A percentile compares a stretch with the other conserved stretches of the same genome.
Evolutionary conservation across 1,140 invertebrate genomes (phyloP).

Genomic region (Trachymyrmex cornetzi): DNA sequence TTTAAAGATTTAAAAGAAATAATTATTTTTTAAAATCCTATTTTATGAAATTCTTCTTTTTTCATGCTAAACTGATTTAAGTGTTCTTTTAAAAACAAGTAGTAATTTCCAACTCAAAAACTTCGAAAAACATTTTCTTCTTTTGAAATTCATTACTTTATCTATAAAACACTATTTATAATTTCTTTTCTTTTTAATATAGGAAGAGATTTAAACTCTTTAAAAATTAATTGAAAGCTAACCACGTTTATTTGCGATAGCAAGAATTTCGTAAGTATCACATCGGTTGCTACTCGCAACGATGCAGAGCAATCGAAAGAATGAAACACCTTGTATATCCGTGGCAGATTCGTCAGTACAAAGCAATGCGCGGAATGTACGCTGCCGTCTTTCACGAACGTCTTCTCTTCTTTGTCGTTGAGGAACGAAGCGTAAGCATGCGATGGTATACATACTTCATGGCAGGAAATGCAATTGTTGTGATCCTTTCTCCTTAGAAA

Average conservation of each 20-base stretch:
- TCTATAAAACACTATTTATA: background rate
- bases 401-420: slow-evolving; percentile 39
- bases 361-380: slow-evolving; percentile 65
- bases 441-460: slow-evolving; percentile 29
- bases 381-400: slow-evolving; percentile 40
- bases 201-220: background rate
- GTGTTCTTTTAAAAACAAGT: background rate
- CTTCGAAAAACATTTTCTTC: background rate
- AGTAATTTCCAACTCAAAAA: background rate
- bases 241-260: background rate
- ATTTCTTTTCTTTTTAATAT: background rate
- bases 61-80: background rate
- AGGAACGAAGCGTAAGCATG: slow-evolving; percentile 41
- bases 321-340: slow-evolving; percentile 9
- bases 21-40: background rate
- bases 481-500: slow-evolving; percentile 35
- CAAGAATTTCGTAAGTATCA: background rate
- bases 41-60: background rate
- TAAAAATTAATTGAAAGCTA: slow-evolving; percentile 18
- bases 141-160: background rate
- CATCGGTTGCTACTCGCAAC: background rate
- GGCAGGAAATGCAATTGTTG: background rate
- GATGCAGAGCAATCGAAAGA: slow-evolving; percentile 1
- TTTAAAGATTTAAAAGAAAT: slow-evolving; percentile 18
- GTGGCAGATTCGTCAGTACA: slow-evolving; percentile 54